Conservation (phyloP, 2,888 invertebrate species). For the Helicoverpa assulta region DNA sequence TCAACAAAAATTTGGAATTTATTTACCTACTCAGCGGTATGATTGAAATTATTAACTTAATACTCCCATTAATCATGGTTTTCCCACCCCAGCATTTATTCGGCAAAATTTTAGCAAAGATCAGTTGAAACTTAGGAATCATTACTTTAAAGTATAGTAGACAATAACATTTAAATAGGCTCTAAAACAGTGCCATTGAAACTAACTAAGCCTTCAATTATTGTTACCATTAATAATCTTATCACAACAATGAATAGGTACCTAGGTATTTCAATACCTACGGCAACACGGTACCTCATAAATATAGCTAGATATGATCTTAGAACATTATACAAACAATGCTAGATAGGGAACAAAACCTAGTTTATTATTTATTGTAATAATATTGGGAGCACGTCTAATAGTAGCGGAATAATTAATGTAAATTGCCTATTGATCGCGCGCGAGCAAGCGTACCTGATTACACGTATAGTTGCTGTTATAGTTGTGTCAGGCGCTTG, state of each 20-base stretch:
- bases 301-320: slow-evolving; percentile 50
- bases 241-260: slow-evolving; percentile 37
- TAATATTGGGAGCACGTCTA: slow-evolving; percentile 51
- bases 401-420: slow-evolving; percentile 57
- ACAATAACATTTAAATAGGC: background rate
- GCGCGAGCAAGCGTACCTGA: slow-evolving; percentile 58
- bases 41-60: background rate
- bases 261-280: slow-evolving; percentile 23
- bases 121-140: background rate
- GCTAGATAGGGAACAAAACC: slow-evolving; percentile 55
- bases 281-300: slow-evolving; percentile 40
- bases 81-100: background rate
- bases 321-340: slow-evolving; percentile 37
- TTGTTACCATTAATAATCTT: slow-evolving; percentile 9
- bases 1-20: too few species aligned
- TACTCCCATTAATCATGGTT: background rate
- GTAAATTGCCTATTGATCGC: slow-evolving; percentile 64
- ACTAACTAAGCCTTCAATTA: background rate
- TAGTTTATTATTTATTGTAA: slow-evolving; percentile 57
- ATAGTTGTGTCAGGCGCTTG: slow-evolving; percentile 58
- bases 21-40: too few species aligned
- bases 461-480: slow-evolving; percentile 58
- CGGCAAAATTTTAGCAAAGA: background rate
- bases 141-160: background rate
- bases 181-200: too few species aligned